A percentile compares a stretch with the other conserved stretches of the same genome.
Conservation (phyloP, 37 sponge, comb jelly and placozoan species). For the Mnemiopsis leidyi region DNA sequence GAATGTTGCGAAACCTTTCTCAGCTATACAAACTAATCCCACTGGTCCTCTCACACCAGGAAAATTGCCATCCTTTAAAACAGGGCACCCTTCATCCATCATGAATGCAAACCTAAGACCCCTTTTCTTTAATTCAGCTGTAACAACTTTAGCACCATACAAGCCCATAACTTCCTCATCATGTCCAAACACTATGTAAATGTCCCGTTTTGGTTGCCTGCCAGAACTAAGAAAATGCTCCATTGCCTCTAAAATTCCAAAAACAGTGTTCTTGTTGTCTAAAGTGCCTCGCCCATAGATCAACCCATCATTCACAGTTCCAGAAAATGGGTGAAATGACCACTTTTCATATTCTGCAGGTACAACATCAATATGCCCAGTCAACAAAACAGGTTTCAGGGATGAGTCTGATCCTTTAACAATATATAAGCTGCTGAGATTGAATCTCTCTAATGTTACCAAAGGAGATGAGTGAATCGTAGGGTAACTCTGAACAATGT, state of each 20-base stretch:
- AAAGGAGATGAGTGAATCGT: not conserved
- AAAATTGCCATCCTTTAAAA: conserved; percentile 26
- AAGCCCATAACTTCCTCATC: conserved; percentile 63
- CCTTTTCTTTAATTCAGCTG: conserved; percentile 7
- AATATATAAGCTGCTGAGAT: conserved; percentile 48
- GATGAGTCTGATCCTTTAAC: conserved; percentile 19
- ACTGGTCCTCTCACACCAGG: conserved; percentile 53
- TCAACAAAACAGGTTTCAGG: conserved; percentile 20
- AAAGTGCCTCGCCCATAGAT: conserved; percentile 64
- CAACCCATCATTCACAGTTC: not conserved
- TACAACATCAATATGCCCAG: conserved; percentile 66
- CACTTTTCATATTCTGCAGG: conserved; percentile 64
- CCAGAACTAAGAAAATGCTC: not conserved
- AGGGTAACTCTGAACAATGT: conserved; percentile 1
- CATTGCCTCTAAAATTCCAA: conserved; percentile 57
- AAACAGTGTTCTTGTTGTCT: conserved; percentile 62
- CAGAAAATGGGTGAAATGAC: conserved; percentile 64
- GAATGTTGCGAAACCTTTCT: conserved; percentile 44
- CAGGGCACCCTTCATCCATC: conserved; percentile 67
- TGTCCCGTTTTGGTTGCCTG: conserved; percentile 22
- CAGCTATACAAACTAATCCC: conserved; percentile 50
- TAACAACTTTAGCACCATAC: conserved; percentile 58
- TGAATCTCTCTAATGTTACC: conserved; percentile 12
- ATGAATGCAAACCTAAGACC: conserved; percentile 59
- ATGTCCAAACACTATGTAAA: conserved; percentile 64